Evolutionary conservation across 2,113 vertebrate species (phyloP).

Genomic region (Asarcornis scutulata): DNA sequence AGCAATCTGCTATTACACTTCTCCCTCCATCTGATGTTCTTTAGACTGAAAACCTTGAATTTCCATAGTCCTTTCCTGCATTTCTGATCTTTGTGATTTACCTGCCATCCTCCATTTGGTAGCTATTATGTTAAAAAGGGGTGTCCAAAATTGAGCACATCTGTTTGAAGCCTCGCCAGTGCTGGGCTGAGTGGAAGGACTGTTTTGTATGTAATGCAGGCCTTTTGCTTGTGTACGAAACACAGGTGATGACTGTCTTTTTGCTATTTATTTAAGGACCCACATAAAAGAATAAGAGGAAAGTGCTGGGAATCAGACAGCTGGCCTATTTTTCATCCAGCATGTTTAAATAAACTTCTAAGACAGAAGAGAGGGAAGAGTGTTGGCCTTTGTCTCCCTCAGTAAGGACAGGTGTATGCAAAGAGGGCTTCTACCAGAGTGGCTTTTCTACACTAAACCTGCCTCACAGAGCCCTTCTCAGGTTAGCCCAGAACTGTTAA

Average conservation of each 20-base stretch:
- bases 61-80: not conserved
- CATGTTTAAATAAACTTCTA: not conserved
- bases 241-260: not conserved
- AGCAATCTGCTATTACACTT: not conserved
- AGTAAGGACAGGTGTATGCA: not conserved
- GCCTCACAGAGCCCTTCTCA: not conserved
- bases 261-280: not conserved
- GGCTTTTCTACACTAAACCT: not conserved
- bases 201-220: not conserved
- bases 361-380: not conserved
- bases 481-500: not conserved
- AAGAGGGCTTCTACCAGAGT: not conserved
- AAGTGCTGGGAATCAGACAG: not conserved
- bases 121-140: not conserved
- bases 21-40: not conserved
- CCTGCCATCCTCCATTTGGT: rapidly evolving
- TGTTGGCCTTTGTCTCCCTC: not conserved
- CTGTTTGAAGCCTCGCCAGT: not conserved
- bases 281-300: not conserved
- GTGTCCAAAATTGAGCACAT: not conserved
- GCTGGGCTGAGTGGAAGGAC: not conserved
- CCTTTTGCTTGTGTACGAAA: not conserved
- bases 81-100: not conserved
- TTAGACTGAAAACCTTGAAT: not conserved
- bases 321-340: not conserved